A percentile compares a stretch with the other conserved stretches of the same genome.
phyloP scores from a whole-genome alignment of 2,888 invertebrate species.

The Antitype chi region DNA sequence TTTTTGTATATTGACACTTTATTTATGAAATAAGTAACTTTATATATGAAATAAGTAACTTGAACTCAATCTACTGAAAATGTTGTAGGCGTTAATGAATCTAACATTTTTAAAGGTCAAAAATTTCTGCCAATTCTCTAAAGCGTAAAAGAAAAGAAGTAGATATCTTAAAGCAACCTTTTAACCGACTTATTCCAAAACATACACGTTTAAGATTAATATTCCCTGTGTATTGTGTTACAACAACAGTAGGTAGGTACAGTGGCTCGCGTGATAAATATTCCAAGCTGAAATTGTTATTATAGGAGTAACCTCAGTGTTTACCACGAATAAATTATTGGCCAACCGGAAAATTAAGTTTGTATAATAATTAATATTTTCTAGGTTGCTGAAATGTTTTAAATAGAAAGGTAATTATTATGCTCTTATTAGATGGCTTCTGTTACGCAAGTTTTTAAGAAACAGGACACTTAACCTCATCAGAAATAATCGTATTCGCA shows the following conservation, averaged over 20 bases:
- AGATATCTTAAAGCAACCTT: too few relatives aligned
- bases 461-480: background rate
- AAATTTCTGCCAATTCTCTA: too few relatives aligned
- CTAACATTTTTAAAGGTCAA: too few relatives aligned
- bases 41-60: too few relatives aligned
- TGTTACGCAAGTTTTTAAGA: background rate
- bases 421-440: background rate
- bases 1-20: too few relatives aligned
- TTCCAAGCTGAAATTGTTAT: constrained; percentile 14
- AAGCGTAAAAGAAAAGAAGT: too few relatives aligned
- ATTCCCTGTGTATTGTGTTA: background rate
- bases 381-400: background rate
- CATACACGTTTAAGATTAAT: constrained; percentile 3
- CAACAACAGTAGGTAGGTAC: background rate
- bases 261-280: constrained; percentile 38
- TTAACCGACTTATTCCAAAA: too few relatives aligned
- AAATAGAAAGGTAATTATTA: background rate
- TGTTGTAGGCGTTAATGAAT: too few relatives aligned
- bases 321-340: constrained; percentile 27
- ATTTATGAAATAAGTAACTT: too few relatives aligned
- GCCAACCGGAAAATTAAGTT: constrained; percentile 25
- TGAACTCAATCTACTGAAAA: too few relatives aligned
- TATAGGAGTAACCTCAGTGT: constrained; percentile 15
- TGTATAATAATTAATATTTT: constrained; percentile 18
- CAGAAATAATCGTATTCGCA: background rate